Conservation (phyloP, 2,888 invertebrate species). For the Epinotia bilunana region DNA sequence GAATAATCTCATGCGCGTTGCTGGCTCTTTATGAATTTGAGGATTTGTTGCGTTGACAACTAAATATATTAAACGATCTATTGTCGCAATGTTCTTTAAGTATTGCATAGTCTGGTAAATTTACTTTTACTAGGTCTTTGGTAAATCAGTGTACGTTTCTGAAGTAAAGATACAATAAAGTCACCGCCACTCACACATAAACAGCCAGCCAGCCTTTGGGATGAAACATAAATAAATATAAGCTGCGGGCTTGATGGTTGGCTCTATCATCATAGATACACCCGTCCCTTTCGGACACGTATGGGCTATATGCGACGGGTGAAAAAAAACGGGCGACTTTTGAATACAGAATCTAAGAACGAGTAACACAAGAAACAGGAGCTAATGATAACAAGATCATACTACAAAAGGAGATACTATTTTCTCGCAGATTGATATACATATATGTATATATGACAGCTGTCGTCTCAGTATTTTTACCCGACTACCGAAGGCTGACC, state of each 20-base stretch:
- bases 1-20: too few relatives aligned
- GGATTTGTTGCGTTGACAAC: too few relatives aligned
- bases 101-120: neutral
- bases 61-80: too few relatives aligned
- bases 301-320: neutral
- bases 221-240: conserved; percentile 1
- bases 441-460: neutral
- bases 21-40: too few relatives aligned
- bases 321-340: neutral
- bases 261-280: neutral
- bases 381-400: neutral
- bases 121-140: neutral
- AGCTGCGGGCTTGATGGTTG: neutral
- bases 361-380: neutral
- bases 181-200: neutral
- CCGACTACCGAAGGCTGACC: too few relatives aligned
- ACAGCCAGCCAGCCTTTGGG: neutral
- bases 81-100: neutral
- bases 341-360: conserved; percentile 1
- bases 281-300: neutral
- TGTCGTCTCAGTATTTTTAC: too few relatives aligned
- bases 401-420: neutral
- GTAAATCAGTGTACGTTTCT: neutral
- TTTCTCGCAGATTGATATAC: neutral
- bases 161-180: conserved; percentile 1